These are phyloP conservation scores for Buceros bicornis DNA, from an alignment of 2,797 vertebrate species.

Conservation along the genomic window DNA sequence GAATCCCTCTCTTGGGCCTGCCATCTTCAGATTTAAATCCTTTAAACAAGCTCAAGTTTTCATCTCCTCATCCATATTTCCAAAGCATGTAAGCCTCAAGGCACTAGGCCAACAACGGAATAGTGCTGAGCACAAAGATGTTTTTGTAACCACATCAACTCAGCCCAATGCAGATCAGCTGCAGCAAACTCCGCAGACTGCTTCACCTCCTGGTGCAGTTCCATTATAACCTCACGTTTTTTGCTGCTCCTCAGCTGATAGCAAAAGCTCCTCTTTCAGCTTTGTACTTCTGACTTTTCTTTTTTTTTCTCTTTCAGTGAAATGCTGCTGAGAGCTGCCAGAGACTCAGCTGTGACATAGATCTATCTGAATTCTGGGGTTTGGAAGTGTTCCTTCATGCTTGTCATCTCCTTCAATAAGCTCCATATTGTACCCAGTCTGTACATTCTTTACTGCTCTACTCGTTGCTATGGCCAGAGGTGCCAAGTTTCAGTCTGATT, in stretches of 20 bases:
- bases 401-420: conserved; percentile 46
- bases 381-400: conserved; percentile 39
- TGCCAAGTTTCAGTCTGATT: conserved; percentile 41
- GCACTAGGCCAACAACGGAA: conserved; percentile 59
- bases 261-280: conserved; percentile 10
- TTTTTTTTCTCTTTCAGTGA: background rate
- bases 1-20: conserved; percentile 54
- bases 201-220: background rate
- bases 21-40: conserved; percentile 68
- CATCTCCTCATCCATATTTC: conserved; percentile 69
- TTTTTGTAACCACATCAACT: conserved; percentile 66
- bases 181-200: conserved; percentile 18
- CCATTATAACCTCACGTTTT: background rate
- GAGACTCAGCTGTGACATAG: conserved; percentile 30
- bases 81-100: conserved; percentile 65
- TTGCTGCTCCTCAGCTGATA: background rate
- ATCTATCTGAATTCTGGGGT: conserved; percentile 27
- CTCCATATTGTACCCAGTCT: conserved; percentile 51
- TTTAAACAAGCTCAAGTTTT: conserved; percentile 64
- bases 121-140: conserved; percentile 67
- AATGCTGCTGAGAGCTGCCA: conserved; percentile 33
- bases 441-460: conserved; percentile 61
- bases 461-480: conserved; percentile 59
- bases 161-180: conserved; percentile 32
- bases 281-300: background rate